Evolutionary conservation across 2,888 invertebrate genomes (phyloP).

Genomic region (Augochlorella aurata): DNA sequence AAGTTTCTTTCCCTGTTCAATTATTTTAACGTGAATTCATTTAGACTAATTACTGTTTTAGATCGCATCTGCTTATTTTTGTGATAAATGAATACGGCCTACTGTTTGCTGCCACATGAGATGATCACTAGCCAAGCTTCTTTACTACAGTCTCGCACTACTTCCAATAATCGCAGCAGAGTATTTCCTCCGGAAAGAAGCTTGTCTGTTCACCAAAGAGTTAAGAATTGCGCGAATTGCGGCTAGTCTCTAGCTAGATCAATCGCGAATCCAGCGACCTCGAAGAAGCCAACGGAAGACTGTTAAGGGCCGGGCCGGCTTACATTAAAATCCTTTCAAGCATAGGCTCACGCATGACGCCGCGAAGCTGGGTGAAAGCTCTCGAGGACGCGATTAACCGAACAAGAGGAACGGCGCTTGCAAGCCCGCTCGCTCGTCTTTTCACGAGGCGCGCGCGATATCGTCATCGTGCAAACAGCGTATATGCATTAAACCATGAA

Average conservation of each 20-base stretch:
- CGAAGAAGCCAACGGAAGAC: not conserved
- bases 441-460: constrained; percentile 60
- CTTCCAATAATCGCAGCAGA: not conserved
- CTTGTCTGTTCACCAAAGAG: not conserved
- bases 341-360: constrained; percentile 41
- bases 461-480: constrained; percentile 71
- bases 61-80: too few relatives aligned
- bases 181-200: too few relatives aligned
- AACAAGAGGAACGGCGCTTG: constrained; percentile 45
- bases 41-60: too few relatives aligned
- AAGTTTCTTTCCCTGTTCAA: too few relatives aligned
- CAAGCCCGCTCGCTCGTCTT: constrained; percentile 58
- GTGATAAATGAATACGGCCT: too few relatives aligned
- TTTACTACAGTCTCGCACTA: not conserved
- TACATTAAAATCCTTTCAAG: constrained; percentile 69
- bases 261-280: not conserved
- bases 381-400: constrained; percentile 62
- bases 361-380: constrained; percentile 50
- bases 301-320: constrained; percentile 24
- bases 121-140: too few relatives aligned
- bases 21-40: too few relatives aligned
- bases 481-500: constrained; percentile 80
- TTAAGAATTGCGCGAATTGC: not conserved
- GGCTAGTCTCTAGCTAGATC: not conserved
- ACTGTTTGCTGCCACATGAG: too few relatives aligned